Base-by-base conservation (phyloP, 2,888 invertebrate species). In the Druceiella hillmani region DNA sequence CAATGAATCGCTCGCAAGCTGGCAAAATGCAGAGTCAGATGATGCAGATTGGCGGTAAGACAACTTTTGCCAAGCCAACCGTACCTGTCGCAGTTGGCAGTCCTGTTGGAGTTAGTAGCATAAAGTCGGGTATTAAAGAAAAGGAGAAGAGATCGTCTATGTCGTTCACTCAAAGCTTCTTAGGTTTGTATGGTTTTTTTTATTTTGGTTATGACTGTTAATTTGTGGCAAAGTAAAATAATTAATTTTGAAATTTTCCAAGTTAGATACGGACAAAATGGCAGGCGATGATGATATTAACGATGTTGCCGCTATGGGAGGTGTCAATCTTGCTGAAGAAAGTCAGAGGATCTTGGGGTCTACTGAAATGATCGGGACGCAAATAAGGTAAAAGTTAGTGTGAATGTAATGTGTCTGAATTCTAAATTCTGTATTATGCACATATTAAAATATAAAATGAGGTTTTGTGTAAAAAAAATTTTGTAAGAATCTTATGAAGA, bases 221-320 rank as follows among this genome's bases (percentile, higher is more conserved):
- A 20, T 3, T 58, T 57, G 5, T 58, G 58, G 40, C 55, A 56
- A 2, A 54, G 55, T 25, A 28, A 14, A 40, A 46, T 32, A 42
- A 46, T 9, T 37, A 11, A 12, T 32, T 20, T 39, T 29, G 31
- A 3, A 11, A 17, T 22, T 29, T 3, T 26, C n/a, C n/a, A n/a
- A n/a, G n/a, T n/a, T n/a, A 57, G 58, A 28, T 59, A 61, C 74
- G 57, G 74, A 70, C 60, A 74, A 68, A 58, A 74, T 67, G 67
- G 76, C 77, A 44, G 91, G 89, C 27, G 93, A 94, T 56, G 95
- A 95, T 59, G 95, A 98, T 61, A 94, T 97, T 55, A 98, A 97
- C 58, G 97, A 98, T 69, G 97, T 98, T 9, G 95, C 97, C 17
- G 94, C 97, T 6, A 97, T 98, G 97, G 97, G 97, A 46, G 97